Base-by-base conservation (phyloP, 2,888 invertebrate genomes). In the Cataglyphis livida region DNA sequence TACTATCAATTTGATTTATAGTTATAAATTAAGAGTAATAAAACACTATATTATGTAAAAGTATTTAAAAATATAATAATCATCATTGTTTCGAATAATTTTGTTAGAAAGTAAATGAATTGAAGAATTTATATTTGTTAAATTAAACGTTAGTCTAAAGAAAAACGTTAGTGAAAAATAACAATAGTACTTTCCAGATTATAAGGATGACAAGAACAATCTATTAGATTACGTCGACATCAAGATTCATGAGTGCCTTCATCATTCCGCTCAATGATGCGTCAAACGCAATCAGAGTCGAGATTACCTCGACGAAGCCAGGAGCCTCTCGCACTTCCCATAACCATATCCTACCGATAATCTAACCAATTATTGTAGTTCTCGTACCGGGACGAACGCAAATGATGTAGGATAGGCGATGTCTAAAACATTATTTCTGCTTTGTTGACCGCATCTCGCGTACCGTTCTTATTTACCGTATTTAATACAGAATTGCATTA, bases 261-360 rank as follows among this genome's bases (percentile, higher is more conserved):
- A 93, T 93, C 92, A 93, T 93, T 92, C 91, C 90, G 89, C 91
- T 92, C 93, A 91, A 92, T 92, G 93, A 93, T 86, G 93, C 92
- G 92, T 93, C 91, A 93, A 93, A 93, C 90, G 90, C 91, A 93
- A 93, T 93, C 92, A 93, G 88, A 89, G 89, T 90, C 86, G 90
- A 92, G 92, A 93, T 93, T 93, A 92, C 89, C 90, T 86, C 90
- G 88, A 86, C 90, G 90, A 90, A 88, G 87, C 89, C 86, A 79
- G 88, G 85, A 91, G 90, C 87, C 89, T 92, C 87, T 92, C 87
- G 88, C 88, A 91, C 91, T 93, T 91, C 89, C 90, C 87, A 91
- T 90, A 92, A 92, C 89, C 90, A 91, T 93, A 92, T 92, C 90
- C 90, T 87, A 89, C 87, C 91, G 91, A 91, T 93, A 92, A 92